A percentile compares a stretch with the other conserved stretches of the same genome.
Conservation (phyloP, 2,113 vertebrate genomes). For the Lasiurus cinereus region DNA sequence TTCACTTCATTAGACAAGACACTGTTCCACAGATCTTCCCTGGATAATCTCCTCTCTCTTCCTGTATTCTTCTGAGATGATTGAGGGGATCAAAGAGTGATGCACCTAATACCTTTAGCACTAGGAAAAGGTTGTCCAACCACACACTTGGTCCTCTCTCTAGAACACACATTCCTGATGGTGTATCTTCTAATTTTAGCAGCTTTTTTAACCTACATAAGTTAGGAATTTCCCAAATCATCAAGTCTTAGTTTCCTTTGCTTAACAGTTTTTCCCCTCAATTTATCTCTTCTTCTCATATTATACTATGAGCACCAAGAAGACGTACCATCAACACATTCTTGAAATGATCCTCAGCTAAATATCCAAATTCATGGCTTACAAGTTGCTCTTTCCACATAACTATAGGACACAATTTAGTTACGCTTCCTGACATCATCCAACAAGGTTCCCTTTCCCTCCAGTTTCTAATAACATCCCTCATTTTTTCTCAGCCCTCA, state of each 20-base stretch:
- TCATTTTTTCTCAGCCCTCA: neutral
- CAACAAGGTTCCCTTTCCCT: neutral
- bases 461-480: neutral
- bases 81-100: neutral
- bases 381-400: neutral
- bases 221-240: neutral
- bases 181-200: neutral
- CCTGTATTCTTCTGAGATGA: neutral
- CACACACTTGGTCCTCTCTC: neutral
- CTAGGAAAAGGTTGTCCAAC: neutral
- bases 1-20: neutral
- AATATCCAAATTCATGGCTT: neutral
- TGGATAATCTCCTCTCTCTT: neutral
- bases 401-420: neutral
- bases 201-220: neutral
- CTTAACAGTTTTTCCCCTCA: neutral
- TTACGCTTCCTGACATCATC: neutral
- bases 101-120: neutral
- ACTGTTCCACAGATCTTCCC: neutral
- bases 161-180: neutral
- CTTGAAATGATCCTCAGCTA: neutral
- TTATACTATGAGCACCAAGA: neutral
- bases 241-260: neutral
- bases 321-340: neutral
- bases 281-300: neutral